These are phyloP conservation scores for Zygothrica quintamaculata DNA, from an alignment of 2,888 invertebrate genomes.

Conservation along the genomic window DNA sequence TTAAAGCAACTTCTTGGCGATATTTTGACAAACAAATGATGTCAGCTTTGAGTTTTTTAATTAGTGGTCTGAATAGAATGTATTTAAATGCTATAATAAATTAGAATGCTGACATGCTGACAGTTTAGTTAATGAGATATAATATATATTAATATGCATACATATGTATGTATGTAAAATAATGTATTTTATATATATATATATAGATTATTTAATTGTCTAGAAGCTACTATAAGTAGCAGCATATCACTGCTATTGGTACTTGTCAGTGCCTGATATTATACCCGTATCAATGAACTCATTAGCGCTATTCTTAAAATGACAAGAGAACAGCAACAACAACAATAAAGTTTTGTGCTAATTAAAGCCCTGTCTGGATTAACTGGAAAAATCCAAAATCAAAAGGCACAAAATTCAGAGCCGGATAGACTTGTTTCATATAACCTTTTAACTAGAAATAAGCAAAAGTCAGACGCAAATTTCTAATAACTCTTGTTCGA, in stretches of 20 bases:
- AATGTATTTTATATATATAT: conserved; percentile 1
- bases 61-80: conserved; percentile 23
- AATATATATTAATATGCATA: conserved; percentile 2
- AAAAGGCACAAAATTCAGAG: conserved; percentile 43
- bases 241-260: conserved; percentile 1
- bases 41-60: conserved; percentile 41
- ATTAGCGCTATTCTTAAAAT: conserved; percentile 43
- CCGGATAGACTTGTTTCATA: conserved; percentile 56
- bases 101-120: conserved; percentile 20
- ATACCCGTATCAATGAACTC: conserved; percentile 50
- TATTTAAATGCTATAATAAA: conserved; percentile 18
- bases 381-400: conserved; percentile 46
- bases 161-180: background rate
- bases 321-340: no score
- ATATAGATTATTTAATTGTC: background rate
- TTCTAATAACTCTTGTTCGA: no score
- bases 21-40: conserved; percentile 40
- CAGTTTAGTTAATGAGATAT: conserved; percentile 18
- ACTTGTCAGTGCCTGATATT: conserved; percentile 1
- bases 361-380: conserved; percentile 58
- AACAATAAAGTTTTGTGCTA: conserved; percentile 58
- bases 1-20: background rate
- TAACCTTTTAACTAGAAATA: conserved; percentile 22
- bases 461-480: no score
- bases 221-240: conserved; percentile 1